Conservation (phyloP, 2,113 vertebrate species). For the Ochotona princeps region DNA sequence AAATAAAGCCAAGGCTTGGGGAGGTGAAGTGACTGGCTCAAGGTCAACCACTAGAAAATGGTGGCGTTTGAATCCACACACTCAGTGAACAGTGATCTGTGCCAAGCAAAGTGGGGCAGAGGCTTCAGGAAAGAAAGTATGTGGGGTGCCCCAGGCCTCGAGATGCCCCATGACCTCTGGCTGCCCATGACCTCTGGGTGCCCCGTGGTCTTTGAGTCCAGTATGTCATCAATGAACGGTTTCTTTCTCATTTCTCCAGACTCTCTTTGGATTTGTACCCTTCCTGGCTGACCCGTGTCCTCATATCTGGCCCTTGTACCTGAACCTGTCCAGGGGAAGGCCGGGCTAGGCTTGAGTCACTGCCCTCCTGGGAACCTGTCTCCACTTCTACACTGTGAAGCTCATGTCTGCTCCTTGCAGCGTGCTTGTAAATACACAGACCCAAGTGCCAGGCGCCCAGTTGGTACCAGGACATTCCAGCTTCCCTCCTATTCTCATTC, state of each 20-base stretch:
- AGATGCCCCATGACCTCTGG: no score
- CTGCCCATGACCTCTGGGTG: no score
- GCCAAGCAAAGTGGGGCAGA: background rate
- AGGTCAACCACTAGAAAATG: background rate
- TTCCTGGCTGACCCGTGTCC: fast-evolving
- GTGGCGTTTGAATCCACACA: background rate
- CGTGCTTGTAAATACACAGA: background rate
- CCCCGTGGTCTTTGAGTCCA: background rate
- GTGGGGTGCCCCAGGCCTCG: no score
- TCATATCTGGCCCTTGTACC: background rate
- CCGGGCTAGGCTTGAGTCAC: no score
- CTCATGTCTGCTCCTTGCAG: no score
- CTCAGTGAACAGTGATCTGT: background rate
- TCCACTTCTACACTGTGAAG: background rate
- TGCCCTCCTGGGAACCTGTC: background rate
- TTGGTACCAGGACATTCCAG: background rate
- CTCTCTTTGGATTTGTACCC: background rate
- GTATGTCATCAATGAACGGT: background rate
- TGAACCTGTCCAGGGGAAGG: no score
- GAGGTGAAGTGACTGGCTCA: background rate
- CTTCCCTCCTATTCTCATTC: background rate
- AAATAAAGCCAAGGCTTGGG: background rate
- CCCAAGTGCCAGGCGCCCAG: background rate
- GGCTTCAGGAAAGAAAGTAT: background rate
- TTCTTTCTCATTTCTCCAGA: background rate